These are phyloP conservation scores for Rhagium mordax DNA, from an alignment of 2,888 invertebrate species.

Conservation along the genomic window DNA sequence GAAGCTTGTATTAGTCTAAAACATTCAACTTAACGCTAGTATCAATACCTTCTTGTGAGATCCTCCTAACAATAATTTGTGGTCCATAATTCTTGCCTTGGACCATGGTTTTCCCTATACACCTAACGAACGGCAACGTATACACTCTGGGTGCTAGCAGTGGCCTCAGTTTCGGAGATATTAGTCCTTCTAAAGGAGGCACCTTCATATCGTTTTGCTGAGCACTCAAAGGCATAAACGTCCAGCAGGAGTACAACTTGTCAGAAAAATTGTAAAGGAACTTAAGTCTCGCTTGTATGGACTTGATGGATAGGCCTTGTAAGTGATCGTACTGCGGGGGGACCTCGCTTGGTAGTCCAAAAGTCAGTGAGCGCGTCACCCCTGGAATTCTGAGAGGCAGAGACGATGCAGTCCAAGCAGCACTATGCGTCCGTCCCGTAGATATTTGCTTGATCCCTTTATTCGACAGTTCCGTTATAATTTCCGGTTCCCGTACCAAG, in stretches of 20 bases:
- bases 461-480: conserved; percentile 71
- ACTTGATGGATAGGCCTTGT: conserved; percentile 70
- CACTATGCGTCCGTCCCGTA: conserved; percentile 76
- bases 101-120: conserved; percentile 78
- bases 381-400: conserved; percentile 72
- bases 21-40: not conserved
- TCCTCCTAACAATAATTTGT: conserved; percentile 76
- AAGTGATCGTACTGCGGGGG: conserved; percentile 75
- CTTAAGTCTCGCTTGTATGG: conserved; percentile 73
- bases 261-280: conserved; percentile 77
- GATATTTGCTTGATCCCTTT: conserved; percentile 75
- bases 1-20: conserved; percentile 5
- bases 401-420: conserved; percentile 76
- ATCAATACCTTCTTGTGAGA: conserved; percentile 72
- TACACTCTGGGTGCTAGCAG: conserved; percentile 75
- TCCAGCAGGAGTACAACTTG: conserved; percentile 75
- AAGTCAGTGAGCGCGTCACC: conserved; percentile 70
- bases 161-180: conserved; percentile 71
- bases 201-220: conserved; percentile 68
- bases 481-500: conserved; percentile 74
- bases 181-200: conserved; percentile 68
- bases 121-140: conserved; percentile 76
- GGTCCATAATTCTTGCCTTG: conserved; percentile 79
- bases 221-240: conserved; percentile 70
- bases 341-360: conserved; percentile 72